Evolutionary conservation across 2,888 invertebrate genomes (phyloP).

Genomic region (Argyresthia goedartella): DNA sequence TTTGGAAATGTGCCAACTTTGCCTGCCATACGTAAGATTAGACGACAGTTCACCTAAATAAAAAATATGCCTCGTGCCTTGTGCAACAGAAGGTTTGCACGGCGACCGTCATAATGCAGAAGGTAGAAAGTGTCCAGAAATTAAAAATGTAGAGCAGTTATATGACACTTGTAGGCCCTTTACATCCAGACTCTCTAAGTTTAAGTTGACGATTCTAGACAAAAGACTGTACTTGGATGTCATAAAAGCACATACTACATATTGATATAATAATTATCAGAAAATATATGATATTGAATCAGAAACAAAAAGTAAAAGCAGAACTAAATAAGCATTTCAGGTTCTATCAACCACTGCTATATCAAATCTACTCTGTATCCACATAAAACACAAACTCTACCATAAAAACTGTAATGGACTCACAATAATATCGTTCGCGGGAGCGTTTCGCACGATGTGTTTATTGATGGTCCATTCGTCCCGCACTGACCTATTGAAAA

Average conservation of each 20-base stretch:
- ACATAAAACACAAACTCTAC: neutral
- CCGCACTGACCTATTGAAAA: conserved; percentile 13
- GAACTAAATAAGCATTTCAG: too few species aligned
- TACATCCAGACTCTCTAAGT: too few species aligned
- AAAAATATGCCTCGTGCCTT: neutral
- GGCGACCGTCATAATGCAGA: too few species aligned
- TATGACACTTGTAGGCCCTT: too few species aligned
- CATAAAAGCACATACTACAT: too few species aligned
- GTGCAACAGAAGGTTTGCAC: too few species aligned
- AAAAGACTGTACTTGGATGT: too few species aligned
- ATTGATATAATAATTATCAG: too few species aligned
- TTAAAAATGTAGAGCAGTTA: too few species aligned
- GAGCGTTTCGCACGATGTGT: conserved; percentile 16
- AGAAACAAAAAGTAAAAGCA: too few species aligned
- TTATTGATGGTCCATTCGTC: conserved; percentile 14
- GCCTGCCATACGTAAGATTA: conserved; percentile 26
- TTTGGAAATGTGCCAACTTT: conserved; percentile 46
- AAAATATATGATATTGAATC: neutral
- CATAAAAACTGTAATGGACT: neutral
- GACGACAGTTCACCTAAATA: conserved; percentile 23
- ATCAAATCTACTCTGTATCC: neutral
- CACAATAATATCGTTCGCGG: conserved; percentile 7
- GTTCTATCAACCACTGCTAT: neutral
- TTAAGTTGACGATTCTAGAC: too few species aligned
- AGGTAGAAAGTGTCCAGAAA: too few species aligned